Percentiles rank a stretch among this genome's conserved stretches.
Evolutionary conservation across 2,888 invertebrate genomes (phyloP).

Genomic region (Caenorhabditis japonica): DNA sequence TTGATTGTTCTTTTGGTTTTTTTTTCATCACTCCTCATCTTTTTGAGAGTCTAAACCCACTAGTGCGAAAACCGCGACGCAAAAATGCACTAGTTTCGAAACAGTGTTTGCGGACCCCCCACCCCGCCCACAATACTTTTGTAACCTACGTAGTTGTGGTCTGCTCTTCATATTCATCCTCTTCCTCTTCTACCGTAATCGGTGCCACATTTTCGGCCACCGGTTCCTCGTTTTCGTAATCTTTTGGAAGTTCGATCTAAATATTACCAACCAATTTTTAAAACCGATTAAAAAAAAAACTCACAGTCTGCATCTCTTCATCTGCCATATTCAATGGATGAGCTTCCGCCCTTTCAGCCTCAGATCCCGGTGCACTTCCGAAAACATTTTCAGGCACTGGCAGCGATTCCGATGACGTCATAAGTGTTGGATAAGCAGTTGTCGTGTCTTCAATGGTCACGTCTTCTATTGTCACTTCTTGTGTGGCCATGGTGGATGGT

Average conservation of each 20-base stretch:
- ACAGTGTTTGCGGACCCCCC: too few species aligned
- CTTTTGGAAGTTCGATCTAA: conserved; percentile 47
- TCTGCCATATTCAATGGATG: conserved; percentile 18
- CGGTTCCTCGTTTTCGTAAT: conserved; percentile 26
- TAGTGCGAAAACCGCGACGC: too few species aligned
- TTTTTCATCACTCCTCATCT: too few species aligned
- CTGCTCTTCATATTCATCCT: conserved; percentile 50
- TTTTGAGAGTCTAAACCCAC: too few species aligned
- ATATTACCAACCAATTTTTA: not conserved
- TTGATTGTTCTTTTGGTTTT: too few species aligned
- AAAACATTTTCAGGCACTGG: conserved; percentile 10
- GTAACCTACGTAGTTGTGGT: conserved; percentile 42
- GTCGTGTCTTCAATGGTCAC: conserved; percentile 24
- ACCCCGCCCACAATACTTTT: too few species aligned
- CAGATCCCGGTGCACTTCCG: conserved; percentile 31
- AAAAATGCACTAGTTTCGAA: too few species aligned
- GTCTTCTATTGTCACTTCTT: not conserved
- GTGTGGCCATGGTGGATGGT: conserved; percentile 14
- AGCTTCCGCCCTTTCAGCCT: not conserved
- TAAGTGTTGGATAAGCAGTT: conserved; percentile 6
- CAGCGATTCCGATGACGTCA: conserved; percentile 10
- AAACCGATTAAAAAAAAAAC: too few species aligned
- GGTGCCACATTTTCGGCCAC: conserved; percentile 12
- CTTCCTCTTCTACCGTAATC: conserved; percentile 23
- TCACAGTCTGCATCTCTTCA: conserved; percentile 29